Conservation (phyloP, 2,113 vertebrate genomes). For the mouse (Mus musculus) region GRCm39 chr4:119399001-119399500, state of each 20-base stretch:
- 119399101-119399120: conserved; percentile 45
- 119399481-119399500: conserved; percentile 28
- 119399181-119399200: conserved; percentile 34
- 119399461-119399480: conserved; percentile 42
- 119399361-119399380: not conserved
- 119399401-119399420: conserved; percentile 35
- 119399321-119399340: no score
- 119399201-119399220: not conserved
- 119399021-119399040: conserved; percentile 58
- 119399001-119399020: conserved; percentile 34
- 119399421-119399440: not conserved
- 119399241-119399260: not conserved
- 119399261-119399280: not conserved
- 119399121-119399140: conserved; percentile 50
- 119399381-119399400: not conserved
- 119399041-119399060: conserved; percentile 43
- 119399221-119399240: not conserved
- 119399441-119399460: conserved; percentile 9
- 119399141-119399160: conserved; percentile 62
- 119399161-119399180: not conserved
- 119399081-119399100: conserved; percentile 65
- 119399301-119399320: conserved; percentile 25
- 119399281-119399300: not conserved
- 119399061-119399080: conserved; percentile 60
- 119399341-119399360: no score